Percentiles rank a stretch among this genome's conserved stretches.
phyloP scores from a whole-genome alignment of 2,113 vertebrate species.

The Carettochelys insculpta region DNA sequence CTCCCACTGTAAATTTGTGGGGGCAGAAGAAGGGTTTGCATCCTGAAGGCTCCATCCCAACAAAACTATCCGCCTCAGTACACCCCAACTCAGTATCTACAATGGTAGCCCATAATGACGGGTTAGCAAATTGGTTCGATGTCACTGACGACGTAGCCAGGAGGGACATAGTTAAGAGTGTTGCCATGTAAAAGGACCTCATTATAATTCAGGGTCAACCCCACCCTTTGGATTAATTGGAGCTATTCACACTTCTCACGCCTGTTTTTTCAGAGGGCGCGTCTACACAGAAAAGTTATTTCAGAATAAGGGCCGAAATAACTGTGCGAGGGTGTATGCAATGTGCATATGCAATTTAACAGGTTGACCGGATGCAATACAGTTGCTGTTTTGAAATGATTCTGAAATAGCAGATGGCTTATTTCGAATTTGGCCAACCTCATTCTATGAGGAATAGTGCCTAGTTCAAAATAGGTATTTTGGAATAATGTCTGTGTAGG shows the following conservation, averaged over 20 bases:
- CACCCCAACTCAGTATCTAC: neutral
- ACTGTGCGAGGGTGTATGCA: no score
- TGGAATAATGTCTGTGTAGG: no score
- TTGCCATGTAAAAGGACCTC: neutral
- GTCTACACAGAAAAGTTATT: no score
- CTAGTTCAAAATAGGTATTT: no score
- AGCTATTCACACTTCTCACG: neutral
- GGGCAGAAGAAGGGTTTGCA: neutral
- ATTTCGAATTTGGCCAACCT: no score
- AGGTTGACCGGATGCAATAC: no score
- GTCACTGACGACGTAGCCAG: neutral
- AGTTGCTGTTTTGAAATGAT: no score
- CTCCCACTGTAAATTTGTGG: neutral
- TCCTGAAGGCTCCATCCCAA: neutral
- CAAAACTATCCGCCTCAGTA: fast-evolving
- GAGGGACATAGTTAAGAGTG: neutral
- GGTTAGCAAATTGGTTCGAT: neutral
- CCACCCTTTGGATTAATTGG: neutral
- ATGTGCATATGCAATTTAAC: no score
- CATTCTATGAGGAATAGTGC: no score
- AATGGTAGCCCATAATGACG: neutral
- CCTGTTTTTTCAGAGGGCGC: neutral
- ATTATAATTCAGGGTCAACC: neutral
- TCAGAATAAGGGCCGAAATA: no score
- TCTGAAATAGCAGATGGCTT: no score